Evolutionary conservation across 2,113 vertebrate species (phyloP).

Genomic region (Piprites chloris): DNA sequence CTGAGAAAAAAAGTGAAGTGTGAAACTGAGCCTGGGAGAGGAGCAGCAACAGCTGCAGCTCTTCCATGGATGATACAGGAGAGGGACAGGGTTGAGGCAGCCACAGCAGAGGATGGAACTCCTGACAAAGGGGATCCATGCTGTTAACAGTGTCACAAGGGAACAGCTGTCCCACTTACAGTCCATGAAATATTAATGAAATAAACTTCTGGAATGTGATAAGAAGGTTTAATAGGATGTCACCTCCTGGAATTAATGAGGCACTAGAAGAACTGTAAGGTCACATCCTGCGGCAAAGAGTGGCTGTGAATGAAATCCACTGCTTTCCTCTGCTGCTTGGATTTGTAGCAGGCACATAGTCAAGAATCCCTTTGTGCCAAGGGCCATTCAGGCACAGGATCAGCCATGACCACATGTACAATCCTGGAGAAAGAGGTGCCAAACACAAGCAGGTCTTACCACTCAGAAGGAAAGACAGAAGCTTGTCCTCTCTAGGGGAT

Average conservation of each 20-base stretch:
- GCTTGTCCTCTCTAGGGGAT: neutral
- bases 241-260: neutral
- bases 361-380: neutral
- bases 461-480: neutral
- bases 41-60: neutral
- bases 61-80: neutral
- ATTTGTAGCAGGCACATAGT: rapidly evolving
- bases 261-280: neutral
- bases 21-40: neutral
- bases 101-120: rapidly evolving
- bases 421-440: neutral
- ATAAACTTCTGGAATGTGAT: conserved; percentile 3
- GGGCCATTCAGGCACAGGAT: neutral
- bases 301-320: neutral
- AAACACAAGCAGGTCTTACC: neutral
- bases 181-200: neutral
- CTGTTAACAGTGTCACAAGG: neutral
- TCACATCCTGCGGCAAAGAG: neutral
- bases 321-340: rapidly evolving
- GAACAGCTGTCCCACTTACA: neutral
- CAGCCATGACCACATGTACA: neutral
- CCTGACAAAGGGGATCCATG: neutral
- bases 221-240: neutral
- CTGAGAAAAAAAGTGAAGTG: neutral
- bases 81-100: neutral